Conservation (phyloP, 2,888 invertebrate genomes). For the Lasioglossum lativentre region DNA sequence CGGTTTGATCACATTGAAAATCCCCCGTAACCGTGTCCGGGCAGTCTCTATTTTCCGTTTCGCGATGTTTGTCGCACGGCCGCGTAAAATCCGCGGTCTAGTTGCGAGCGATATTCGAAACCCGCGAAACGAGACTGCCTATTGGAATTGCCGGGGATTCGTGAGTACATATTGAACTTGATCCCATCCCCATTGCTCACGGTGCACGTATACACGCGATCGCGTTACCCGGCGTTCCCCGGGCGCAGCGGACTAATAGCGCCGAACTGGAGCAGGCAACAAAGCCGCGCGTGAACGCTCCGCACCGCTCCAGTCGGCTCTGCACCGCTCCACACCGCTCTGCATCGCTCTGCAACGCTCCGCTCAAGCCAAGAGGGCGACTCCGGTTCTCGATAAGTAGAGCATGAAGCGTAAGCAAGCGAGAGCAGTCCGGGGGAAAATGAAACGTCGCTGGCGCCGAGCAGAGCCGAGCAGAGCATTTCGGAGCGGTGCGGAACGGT, state of each 20-base stretch:
- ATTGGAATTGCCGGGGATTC: background rate
- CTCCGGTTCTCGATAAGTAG: slow-evolving; percentile 81
- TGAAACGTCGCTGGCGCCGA: slow-evolving; percentile 47
- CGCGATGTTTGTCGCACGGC: background rate
- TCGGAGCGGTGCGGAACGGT: too few species aligned
- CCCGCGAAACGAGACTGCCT: slow-evolving; percentile 7
- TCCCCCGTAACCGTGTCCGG: background rate
- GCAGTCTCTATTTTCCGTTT: background rate
- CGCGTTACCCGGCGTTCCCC: slow-evolving; percentile 55
- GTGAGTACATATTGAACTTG: slow-evolving; percentile 7
- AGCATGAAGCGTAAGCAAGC: slow-evolving; percentile 80
- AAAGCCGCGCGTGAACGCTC: slow-evolving; percentile 38
- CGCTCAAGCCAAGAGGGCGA: slow-evolving; percentile 66
- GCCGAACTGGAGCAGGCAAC: slow-evolving; percentile 53
- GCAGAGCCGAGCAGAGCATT: background rate
- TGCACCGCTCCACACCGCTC: background rate
- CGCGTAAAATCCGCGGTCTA: slow-evolving; percentile 41
- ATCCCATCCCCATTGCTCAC: slow-evolving; percentile 5
- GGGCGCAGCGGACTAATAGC: slow-evolving; percentile 47
- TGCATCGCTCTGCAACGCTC: background rate
- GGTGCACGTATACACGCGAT: slow-evolving; percentile 41
- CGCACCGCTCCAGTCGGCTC: background rate
- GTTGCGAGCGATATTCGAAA: slow-evolving; percentile 34
- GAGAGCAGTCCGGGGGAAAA: slow-evolving; percentile 52
- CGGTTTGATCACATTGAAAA: background rate